Base-by-base conservation (phyloP, 2,797 vertebrate species). In the Mus caroli region DNA sequence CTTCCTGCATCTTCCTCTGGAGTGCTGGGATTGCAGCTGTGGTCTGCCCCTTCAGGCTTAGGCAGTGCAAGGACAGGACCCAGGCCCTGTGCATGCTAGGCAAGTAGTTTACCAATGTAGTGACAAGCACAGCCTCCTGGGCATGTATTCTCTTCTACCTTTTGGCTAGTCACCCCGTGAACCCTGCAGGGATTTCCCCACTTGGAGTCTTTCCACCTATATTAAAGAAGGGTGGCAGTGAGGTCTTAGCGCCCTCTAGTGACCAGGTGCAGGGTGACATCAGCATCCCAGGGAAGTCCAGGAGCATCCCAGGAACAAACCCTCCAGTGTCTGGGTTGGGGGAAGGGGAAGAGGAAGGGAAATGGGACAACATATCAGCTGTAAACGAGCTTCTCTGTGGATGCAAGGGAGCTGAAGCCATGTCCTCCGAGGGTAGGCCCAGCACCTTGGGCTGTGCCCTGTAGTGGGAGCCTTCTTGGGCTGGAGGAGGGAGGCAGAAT, bases 171-270 rank as follows among this genome's bases (percentile, higher is more conserved):
- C 78, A 20, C 60, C 7, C n/a, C 46, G 78, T 54, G 56, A 19
- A 93, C 58, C 28, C 34, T 64, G 69, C 62, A 37, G 28, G 60
- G 43, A 54, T 97, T 97, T 60, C 79, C 58, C 88, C 54, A 17
- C 2, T 22, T 84, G 89, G 40, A 11, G 92, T 17, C 37, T 50
- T 62, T 78, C 69, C 17, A 26, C 1, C 24, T 50, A 34, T 40
- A 31, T 69, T 26, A 0, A 15, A 19, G 58, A 43, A 54, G 37
- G 76, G 84, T 78, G 94, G 93, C 31, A 64, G 76, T 85, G 90
- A 85, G 76, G 69, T 62, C 34, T 50, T 84, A 69, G 85, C n/a
- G 95, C 90, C 96, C 96, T 96, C 96, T 96, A 77, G 94, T 62
- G 94, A 89, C 75, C 96, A 97, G 96, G 96, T 96, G 7, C 9